phyloP scores from a whole-genome alignment of 1,140 invertebrate genomes.

The Planococcus citri region DNA sequence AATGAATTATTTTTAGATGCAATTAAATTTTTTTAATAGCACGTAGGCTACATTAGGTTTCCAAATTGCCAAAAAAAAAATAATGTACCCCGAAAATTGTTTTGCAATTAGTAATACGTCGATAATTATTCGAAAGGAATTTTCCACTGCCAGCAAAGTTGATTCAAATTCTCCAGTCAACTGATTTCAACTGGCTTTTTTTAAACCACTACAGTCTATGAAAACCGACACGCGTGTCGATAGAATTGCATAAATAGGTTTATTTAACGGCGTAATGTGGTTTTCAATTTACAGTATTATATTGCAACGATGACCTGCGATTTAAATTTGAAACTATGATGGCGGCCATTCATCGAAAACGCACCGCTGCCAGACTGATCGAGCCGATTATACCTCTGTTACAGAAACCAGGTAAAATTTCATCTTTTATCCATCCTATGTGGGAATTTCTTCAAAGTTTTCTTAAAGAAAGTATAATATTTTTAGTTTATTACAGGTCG shows the following conservation, averaged over 20 bases:
- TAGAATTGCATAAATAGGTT: not conserved
- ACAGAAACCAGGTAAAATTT: not conserved
- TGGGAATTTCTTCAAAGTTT: not conserved
- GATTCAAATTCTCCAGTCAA: no score
- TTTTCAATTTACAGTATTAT: not conserved
- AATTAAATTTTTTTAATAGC: no score
- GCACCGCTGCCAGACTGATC: not conserved
- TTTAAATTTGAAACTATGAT: not conserved
- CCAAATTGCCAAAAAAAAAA: no score
- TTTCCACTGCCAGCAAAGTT: no score
- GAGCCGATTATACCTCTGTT: slow-evolving; percentile 7
- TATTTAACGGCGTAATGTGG: not conserved
- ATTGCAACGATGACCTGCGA: not conserved
- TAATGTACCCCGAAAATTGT: no score
- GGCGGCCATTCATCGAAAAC: not conserved
- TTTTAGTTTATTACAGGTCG: slow-evolving; percentile 6
- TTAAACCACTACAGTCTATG: no score
- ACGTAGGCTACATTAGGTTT: no score
- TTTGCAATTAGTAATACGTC: no score
- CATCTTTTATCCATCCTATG: not conserved
- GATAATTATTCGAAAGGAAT: no score
- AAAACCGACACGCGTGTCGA: not conserved
- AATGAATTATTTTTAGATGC: no score
- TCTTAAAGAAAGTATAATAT: slow-evolving; percentile 2
- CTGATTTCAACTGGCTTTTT: no score